These are phyloP conservation scores for Cryptoprocta ferox DNA, from an alignment of 2,797 vertebrate species.

Conservation along the genomic window DNA sequence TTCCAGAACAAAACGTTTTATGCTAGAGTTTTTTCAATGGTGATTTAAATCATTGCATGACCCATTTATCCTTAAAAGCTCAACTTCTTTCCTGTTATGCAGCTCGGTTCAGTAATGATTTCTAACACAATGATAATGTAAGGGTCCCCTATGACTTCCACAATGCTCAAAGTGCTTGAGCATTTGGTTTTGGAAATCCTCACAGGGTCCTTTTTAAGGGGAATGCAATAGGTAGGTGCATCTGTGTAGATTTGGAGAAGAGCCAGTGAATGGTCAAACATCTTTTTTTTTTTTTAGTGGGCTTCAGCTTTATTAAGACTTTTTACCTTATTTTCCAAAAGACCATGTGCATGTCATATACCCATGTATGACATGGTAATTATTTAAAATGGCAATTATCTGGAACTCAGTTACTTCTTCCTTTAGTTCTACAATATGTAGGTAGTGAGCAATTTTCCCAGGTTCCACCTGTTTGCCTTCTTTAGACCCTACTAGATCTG, in stretches of 20 bases:
- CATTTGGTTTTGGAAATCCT: conserved; percentile 12
- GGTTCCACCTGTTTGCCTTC: not conserved
- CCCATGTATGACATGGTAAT: too few species aligned
- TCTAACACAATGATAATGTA: not conserved
- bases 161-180: not conserved
- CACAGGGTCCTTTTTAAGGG: not conserved
- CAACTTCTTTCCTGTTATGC: conserved; percentile 53
- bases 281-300: not conserved
- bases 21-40: conserved; percentile 56
- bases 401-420: not conserved
- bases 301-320: conserved; percentile 53
- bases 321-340: conserved; percentile 49
- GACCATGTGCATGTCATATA: not conserved
- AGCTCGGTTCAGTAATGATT: conserved; percentile 62
- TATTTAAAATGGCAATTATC: conserved; percentile 24
- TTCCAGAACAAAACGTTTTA: conserved; percentile 73
- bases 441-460: not conserved
- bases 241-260: not conserved
- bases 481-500: not conserved
- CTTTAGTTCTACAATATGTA: conserved; percentile 2
- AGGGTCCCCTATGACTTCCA: conserved; percentile 1
- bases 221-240: not conserved
- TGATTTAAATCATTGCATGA: conserved; percentile 72
- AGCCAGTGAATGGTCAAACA: not conserved
- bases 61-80: conserved; percentile 72